Evolutionary conservation across 2,113 vertebrate species (phyloP).

Genomic region (Tor tambroides): DNA sequence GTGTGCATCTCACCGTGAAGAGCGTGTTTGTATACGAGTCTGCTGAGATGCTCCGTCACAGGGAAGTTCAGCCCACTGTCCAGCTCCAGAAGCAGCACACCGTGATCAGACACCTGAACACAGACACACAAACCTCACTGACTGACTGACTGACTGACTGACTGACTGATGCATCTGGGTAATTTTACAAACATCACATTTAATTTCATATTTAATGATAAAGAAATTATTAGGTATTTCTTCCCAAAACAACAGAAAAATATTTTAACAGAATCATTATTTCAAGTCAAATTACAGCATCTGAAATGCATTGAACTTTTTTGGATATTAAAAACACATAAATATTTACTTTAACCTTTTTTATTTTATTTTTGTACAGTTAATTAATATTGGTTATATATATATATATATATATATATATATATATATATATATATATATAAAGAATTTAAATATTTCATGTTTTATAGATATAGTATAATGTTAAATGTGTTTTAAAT

Average conservation of each 20-base stretch:
- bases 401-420: no score
- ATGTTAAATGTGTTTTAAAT: not conserved
- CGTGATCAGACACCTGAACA: constrained; percentile 77
- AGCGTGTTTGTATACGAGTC: constrained; percentile 70
- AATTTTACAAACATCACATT: not conserved
- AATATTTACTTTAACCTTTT: no score
- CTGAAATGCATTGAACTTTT: not conserved
- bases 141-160: not conserved
- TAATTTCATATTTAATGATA: not conserved
- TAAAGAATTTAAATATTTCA: not conserved
- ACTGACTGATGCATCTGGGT: not conserved
- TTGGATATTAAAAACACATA: not conserved
- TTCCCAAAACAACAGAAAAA: not conserved
- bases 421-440: no score
- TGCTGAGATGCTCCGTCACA: constrained; percentile 79
- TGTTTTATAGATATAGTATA: not conserved
- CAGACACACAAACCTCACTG: not conserved
- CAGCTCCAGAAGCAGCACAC: constrained; percentile 74
- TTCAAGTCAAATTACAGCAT: not conserved
- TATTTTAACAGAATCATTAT: not conserved
- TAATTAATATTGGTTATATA: no score
- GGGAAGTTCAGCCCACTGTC: constrained; percentile 87
- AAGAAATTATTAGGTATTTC: not conserved
- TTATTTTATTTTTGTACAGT: no score
- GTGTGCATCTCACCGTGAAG: constrained; percentile 77